Evolutionary conservation across 2,113 vertebrate genomes (phyloP).

Genomic region (Equus quagga): DNA sequence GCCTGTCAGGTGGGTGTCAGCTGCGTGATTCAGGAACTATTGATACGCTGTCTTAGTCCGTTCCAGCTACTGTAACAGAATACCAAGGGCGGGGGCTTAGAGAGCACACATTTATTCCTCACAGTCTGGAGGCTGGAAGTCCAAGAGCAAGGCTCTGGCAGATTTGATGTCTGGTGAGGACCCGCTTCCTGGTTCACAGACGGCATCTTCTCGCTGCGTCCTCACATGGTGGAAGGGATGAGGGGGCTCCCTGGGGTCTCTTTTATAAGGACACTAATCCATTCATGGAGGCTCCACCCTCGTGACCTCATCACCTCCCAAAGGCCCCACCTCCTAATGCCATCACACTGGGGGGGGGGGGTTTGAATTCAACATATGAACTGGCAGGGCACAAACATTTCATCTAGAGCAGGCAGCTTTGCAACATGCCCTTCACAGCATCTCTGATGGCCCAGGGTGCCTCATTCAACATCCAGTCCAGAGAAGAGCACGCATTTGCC

Average conservation of each 20-base stretch:
- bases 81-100: too few species aligned
- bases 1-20: background rate
- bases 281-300: too few species aligned
- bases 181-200: background rate
- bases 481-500: background rate
- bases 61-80: background rate
- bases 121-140: background rate
- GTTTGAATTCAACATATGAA: background rate
- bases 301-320: background rate
- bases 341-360: background rate
- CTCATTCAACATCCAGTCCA: too few species aligned
- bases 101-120: background rate
- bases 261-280: background rate
- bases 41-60: rapidly evolving
- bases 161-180: too few species aligned
- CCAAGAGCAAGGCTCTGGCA: background rate
- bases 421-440: rapidly evolving
- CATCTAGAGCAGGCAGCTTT: background rate
- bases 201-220: background rate
- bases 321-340: too few species aligned
- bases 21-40: background rate
- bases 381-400: background rate
- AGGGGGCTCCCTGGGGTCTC: background rate
- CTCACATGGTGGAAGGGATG: background rate
- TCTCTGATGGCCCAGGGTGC: background rate